phyloP scores from a whole-genome alignment of 2,113 vertebrate genomes.

The Corydoras sp. region DNA sequence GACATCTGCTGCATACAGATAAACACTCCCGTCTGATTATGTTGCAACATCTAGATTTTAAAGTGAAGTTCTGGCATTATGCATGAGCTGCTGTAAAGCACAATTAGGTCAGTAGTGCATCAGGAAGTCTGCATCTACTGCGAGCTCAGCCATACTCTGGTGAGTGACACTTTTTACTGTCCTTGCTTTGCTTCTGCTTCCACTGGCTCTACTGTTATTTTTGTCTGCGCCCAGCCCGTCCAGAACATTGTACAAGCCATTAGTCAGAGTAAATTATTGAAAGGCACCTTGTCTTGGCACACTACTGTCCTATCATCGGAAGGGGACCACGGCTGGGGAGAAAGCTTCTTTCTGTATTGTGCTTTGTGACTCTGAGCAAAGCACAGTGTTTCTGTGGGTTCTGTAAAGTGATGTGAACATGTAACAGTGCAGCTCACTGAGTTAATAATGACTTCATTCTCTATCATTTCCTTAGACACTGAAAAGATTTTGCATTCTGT shows the following conservation, averaged over 20 bases:
- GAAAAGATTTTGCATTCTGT: conserved; percentile 20
- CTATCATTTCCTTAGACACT: conserved; percentile 12
- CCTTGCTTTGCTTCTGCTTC: conserved; percentile 10
- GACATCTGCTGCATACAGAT: conserved; percentile 12
- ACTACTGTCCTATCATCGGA: neutral
- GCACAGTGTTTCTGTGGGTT: conserved; percentile 6
- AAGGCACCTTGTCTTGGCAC: conserved; percentile 27
- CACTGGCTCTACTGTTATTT: conserved; percentile 21
- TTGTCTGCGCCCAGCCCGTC: conserved; percentile 1
- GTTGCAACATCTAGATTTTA: neutral
- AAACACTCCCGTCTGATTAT: conserved; percentile 4
- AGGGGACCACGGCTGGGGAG: conserved; percentile 3
- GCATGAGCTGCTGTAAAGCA: neutral
- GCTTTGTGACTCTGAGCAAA: conserved; percentile 4
- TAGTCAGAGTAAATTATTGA: conserved; percentile 48
- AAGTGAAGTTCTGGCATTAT: neutral
- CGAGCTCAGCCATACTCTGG: conserved; percentile 2
- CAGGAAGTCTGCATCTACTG: conserved; percentile 21
- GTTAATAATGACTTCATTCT: conserved; percentile 18
- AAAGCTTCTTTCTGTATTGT: conserved; percentile 22
- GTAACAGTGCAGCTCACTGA: conserved; percentile 15
- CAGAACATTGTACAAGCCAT: conserved; percentile 31
- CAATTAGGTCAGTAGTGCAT: neutral
- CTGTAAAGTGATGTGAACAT: conserved; percentile 14
- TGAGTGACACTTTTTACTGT: conserved; percentile 20